Percentiles rank a stretch among this genome's conserved stretches.
These are phyloP conservation scores for Entelurus aequoreus DNA, from an alignment of 2,113 vertebrate species.

Conservation along the genomic window DNA sequence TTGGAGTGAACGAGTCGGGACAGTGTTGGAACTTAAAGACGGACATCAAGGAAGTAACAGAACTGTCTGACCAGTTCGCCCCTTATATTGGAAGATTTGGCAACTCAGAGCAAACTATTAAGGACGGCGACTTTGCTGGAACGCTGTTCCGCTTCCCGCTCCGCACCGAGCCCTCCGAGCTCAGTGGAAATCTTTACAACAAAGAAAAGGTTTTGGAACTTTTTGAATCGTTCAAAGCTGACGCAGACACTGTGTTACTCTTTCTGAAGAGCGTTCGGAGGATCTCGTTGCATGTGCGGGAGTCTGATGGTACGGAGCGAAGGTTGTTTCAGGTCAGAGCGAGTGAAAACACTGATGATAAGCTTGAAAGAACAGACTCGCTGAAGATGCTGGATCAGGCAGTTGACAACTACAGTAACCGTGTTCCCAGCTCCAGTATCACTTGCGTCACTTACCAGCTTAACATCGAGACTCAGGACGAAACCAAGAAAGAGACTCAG, in stretches of 20 bases:
- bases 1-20: slow-evolving; percentile 91
- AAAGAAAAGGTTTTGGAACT: slow-evolving; percentile 94
- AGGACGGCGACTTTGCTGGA: slow-evolving; percentile 84
- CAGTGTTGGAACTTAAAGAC: slow-evolving; percentile 96
- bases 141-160: slow-evolving; percentile 96
- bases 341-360: slow-evolving; percentile 75
- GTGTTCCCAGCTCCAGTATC: slow-evolving; percentile 75
- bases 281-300: slow-evolving; percentile 85
- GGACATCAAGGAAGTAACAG: slow-evolving; percentile 87
- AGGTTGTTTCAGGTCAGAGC: slow-evolving; percentile 88
- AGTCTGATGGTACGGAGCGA: slow-evolving; percentile 83
- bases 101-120: slow-evolving; percentile 84
- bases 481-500: slow-evolving; percentile 79
- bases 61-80: slow-evolving; percentile 88
- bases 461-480: slow-evolving; percentile 83
- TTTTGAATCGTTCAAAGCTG: slow-evolving; percentile 93
- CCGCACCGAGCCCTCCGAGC: slow-evolving; percentile 85
- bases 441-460: slow-evolving; percentile 90
- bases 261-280: slow-evolving; percentile 93
- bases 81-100: slow-evolving; percentile 89
- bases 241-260: slow-evolving; percentile 91
- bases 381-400: slow-evolving; percentile 82
- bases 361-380: slow-evolving; percentile 81
- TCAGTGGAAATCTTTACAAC: slow-evolving; percentile 90
- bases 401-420: slow-evolving; percentile 83